Evolutionary conservation across 2,797 vertebrate species (phyloP), one percentile per base, ranked within the genome.

Genomic region (Spea hammondii): DNA sequence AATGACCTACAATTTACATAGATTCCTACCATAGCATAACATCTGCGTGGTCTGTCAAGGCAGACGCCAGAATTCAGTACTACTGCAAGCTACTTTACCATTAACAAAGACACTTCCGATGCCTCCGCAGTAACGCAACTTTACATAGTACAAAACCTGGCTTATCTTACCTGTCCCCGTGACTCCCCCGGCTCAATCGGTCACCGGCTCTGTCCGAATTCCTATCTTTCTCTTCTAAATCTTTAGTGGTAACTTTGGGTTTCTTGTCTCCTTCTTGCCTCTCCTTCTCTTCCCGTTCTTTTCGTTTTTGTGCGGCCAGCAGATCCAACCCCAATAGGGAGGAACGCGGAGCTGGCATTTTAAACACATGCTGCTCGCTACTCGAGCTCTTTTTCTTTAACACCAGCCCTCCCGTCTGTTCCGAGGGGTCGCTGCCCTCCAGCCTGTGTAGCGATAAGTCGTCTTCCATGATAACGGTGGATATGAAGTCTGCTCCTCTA

Each of bases 271-370:
- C 87, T 65, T 85, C 87, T 1, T 93, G 93, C 14, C 93, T 91
- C 10, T 94, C 95, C 72, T 92, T 93, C 65, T 83, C 90, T 78
- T 97, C 95, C 1, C 94, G 92, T 71, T 98, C 96, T 85, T 94
- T 96, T 72, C 97, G 93, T 81, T 99, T 99, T 89, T 97, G 94
- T 2, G 96, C 95, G 6, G 97, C 97, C 83, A 99, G 83, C 49
- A 95, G 86, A 85, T 99, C 97, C 78, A 99, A 90, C 10, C 97
- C 97, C 74, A 99, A 86, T 72, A 98, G 76, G 4, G 97, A 99
- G 6, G 93, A 92, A 66, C 96, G 95, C 0, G 97, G 97, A 3
- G 98, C 95, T 0, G 97, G 98, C 0, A 94, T 94, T 81, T 96
- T 95, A 82, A 99, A 99, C 68, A 99, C 90, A 65, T 99, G 97